A percentile compares a stretch with the other conserved stretches of the same genome.
phyloP scores from a whole-genome alignment of 2,888 invertebrate genomes.

The Drepana falcataria region DNA sequence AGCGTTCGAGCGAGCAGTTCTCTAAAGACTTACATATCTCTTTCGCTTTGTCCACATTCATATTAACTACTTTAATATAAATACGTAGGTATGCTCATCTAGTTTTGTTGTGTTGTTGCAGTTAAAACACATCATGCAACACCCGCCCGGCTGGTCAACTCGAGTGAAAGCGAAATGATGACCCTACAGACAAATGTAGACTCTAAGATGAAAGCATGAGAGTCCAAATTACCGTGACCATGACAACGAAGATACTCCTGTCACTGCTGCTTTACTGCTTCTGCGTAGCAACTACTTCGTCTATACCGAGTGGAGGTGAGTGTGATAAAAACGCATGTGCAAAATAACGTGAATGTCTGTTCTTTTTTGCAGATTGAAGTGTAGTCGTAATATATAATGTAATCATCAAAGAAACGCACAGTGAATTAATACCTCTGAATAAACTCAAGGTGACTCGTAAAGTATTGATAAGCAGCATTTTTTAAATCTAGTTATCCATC shows the following conservation, averaged over 20 bases:
- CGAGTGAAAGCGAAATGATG: slow-evolving; percentile 23
- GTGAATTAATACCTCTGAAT: no score
- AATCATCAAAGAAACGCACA: no score
- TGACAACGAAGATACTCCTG: slow-evolving; percentile 59
- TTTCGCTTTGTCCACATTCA: no score
- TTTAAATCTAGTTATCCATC: no score
- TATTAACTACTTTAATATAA: no score
- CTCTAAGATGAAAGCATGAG: slow-evolving; percentile 26
- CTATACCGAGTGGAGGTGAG: slow-evolving; percentile 62
- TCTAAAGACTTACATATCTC: no score
- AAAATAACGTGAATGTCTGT: neutral
- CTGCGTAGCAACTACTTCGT: slow-evolving; percentile 64
- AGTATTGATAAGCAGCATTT: no score
- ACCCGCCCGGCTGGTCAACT: slow-evolving; percentile 1
- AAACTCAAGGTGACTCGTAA: no score
- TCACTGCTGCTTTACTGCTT: slow-evolving; percentile 61
- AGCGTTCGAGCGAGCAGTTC: no score
- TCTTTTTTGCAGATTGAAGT: no score
- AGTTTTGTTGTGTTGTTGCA: neutral
- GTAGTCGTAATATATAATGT: no score
- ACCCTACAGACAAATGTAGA: slow-evolving; percentile 18
- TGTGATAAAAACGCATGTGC: slow-evolving; percentile 10
- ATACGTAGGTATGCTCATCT: no score
- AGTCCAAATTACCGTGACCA: slow-evolving; percentile 20
- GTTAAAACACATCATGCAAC: neutral